phyloP scores from a whole-genome alignment of 2,797 vertebrate genomes.

The Luscinia megarhynchos region DNA sequence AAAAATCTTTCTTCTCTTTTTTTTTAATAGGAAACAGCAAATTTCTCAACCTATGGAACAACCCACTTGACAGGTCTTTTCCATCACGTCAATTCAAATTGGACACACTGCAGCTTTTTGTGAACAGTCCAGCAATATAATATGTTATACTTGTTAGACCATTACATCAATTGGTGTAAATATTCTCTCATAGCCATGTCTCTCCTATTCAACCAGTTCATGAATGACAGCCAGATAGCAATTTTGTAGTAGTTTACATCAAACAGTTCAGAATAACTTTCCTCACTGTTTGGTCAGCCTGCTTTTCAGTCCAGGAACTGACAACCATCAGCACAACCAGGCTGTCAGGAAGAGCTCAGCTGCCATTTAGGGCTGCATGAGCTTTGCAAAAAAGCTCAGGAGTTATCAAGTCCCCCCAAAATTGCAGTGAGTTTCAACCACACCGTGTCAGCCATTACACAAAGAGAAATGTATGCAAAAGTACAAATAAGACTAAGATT shows the following conservation, averaged over 20 bases:
- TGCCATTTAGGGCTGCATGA: not conserved
- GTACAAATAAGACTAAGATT: not conserved
- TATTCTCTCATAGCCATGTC: not conserved
- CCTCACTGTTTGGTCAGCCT: not conserved
- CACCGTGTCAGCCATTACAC: not conserved
- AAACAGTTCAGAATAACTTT: conserved; percentile 16
- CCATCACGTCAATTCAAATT: conserved; percentile 24
- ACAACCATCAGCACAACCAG: not conserved
- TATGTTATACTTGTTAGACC: not conserved
- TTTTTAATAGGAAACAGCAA: not conserved
- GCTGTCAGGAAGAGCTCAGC: not conserved
- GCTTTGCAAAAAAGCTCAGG: not conserved
- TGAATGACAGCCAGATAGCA: not conserved
- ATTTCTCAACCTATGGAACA: not conserved
- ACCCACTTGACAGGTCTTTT: conserved; percentile 26
- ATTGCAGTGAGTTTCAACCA: not conserved
- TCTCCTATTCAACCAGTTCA: not conserved
- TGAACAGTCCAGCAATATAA: not conserved
- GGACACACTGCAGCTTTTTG: not conserved
- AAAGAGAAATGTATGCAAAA: not conserved
- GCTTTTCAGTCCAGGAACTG: not conserved
- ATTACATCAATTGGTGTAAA: conserved; percentile 34
- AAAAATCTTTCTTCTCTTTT: not conserved
- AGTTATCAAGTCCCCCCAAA: not conserved
- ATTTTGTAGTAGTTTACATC: not conserved